Evolutionary conservation across 1,140 invertebrate genomes (phyloP), one percentile per base, ranked within the genome.

Genomic region (Belonocnema kinseyi): DNA sequence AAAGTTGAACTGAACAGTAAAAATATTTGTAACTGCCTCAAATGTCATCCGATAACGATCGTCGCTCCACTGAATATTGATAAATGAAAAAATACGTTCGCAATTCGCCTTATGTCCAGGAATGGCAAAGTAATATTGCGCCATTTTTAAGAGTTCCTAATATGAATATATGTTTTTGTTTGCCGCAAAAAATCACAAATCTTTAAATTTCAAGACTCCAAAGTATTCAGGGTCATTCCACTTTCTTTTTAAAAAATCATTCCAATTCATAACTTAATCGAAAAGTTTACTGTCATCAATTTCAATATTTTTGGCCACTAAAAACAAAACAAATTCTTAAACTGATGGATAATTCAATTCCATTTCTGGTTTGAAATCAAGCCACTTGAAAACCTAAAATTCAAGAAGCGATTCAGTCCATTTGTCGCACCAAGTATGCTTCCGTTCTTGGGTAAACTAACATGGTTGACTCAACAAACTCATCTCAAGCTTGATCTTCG

Each of bases 321-420:
- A n/a, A n/a, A n/a, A n/a, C n/a, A n/a, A n/a, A n/a, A n/a, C n/a
- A n/a, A n/a, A n/a, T n/a, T n/a, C n/a, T n/a, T n/a, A n/a, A n/a
- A n/a, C n/a, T n/a, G n/a, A n/a, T n/a, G n/a, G n/a, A n/a, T n/a
- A n/a, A n/a, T n/a, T n/a, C n/a, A n/a, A n/a, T n/a, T n/a, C n/a
- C n/a, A n/a, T n/a, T n/a, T n/a, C n/a, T n/a, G n/a, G n/a, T n/a
- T n/a, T n/a, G n/a, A n/a, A n/a, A n/a, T n/a, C n/a, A n/a, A n/a
- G n/a, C n/a, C n/a, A n/a, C n/a, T n/a, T n/a, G n/a, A n/a, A n/a
- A n/a, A n/a, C n/a, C n/a, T n/a, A n/a, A n/a, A n/a, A n/a, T n/a
- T n/a, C n/a, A n/a, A n/a, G n/a, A n/a, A n/a, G n/a, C n/a, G n/a
- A 61, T 14, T 26, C 56, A 11, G 56, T 61, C 56, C 56, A 61